phyloP scores from a whole-genome alignment of 2,113 vertebrate genomes.

The Haemorhous mexicanus region DNA sequence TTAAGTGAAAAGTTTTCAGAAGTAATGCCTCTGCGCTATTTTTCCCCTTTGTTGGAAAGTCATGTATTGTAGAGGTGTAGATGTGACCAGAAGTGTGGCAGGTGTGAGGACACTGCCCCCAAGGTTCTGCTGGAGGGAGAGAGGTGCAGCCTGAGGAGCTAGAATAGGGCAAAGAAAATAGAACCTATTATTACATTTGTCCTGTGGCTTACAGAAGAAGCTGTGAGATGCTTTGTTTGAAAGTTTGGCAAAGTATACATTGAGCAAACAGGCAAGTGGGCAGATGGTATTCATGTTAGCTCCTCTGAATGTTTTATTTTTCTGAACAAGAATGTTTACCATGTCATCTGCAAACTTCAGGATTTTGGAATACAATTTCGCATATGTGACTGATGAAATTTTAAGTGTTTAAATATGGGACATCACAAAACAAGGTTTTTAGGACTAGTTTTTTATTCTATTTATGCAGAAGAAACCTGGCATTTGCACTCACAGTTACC shows the following conservation, averaged over 20 bases:
- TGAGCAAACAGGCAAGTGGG: background rate
- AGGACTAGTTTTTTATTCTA: background rate
- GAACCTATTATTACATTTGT: background rate
- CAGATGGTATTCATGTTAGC: background rate
- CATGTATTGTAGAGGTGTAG: background rate
- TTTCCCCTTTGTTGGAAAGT: background rate
- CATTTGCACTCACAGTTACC: background rate
- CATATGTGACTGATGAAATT: background rate
- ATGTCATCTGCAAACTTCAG: background rate
- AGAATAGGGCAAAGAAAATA: background rate
- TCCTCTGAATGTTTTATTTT: background rate
- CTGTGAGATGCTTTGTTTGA: background rate
- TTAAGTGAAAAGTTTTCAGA: background rate
- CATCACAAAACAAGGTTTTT: background rate
- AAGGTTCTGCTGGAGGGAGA: background rate
- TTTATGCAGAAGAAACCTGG: background rate
- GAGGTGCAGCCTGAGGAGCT: background rate
- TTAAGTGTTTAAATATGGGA: background rate
- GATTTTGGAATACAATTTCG: background rate
- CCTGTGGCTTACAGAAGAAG: background rate
- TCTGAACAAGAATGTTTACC: background rate
- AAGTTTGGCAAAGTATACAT: background rate
- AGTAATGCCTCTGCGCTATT: background rate
- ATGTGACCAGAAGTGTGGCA: background rate
- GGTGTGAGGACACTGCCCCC: background rate